These are phyloP conservation scores for Tylochromis polylepis DNA, from an alignment of 2,113 vertebrate species.

Conservation along the genomic window DNA sequence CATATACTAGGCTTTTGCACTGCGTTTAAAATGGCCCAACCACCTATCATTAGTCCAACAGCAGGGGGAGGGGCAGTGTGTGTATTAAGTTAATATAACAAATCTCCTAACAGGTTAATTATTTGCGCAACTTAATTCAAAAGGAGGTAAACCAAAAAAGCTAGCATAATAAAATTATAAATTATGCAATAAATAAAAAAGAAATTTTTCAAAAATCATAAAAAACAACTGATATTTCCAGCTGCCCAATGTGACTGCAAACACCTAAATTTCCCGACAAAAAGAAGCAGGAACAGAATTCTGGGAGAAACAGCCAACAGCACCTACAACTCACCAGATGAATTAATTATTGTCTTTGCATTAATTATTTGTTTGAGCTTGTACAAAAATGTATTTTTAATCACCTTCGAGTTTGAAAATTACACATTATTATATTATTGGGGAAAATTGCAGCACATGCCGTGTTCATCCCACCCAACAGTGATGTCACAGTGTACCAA, in stretches of 20 bases:
- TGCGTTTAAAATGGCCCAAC: neutral
- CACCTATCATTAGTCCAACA: neutral
- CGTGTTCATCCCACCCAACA: no score
- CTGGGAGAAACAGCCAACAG: neutral
- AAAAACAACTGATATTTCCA: neutral
- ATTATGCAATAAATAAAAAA: neutral
- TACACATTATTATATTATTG: neutral
- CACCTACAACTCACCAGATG: neutral
- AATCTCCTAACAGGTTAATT: neutral
- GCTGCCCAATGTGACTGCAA: neutral
- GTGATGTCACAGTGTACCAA: neutral
- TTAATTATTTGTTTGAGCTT: neutral
- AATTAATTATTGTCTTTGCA: neutral
- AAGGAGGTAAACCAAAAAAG: neutral
- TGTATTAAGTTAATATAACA: neutral
- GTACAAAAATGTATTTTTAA: no score
- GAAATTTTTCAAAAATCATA: no score
- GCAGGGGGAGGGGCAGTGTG: neutral
- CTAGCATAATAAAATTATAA: neutral
- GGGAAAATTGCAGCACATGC: no score
- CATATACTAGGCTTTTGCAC: neutral
- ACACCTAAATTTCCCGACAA: no score
- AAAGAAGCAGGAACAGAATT: neutral
- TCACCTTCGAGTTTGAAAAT: no score
- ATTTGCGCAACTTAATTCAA: neutral